A percentile compares a stretch with the other conserved stretches of the same genome.
Evolutionary conservation across 1,140 invertebrate genomes (phyloP).

Genomic region (Habropoda laboriosa): DNA sequence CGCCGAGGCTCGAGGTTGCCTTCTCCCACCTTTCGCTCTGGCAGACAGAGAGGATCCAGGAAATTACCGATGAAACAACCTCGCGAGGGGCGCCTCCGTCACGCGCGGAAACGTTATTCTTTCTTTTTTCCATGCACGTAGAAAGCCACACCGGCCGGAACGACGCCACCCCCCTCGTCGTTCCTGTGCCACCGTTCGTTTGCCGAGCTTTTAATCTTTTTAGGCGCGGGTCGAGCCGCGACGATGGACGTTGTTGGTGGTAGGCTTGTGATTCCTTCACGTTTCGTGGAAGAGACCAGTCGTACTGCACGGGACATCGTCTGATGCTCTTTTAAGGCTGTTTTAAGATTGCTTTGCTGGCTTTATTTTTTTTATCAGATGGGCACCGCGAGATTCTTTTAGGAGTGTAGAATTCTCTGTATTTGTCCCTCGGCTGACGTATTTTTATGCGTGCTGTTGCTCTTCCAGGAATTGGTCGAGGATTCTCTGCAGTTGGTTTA

Average conservation of each 20-base stretch:
- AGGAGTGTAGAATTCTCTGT: too few relatives aligned
- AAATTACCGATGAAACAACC: constrained; percentile 54
- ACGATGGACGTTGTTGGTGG: background rate
- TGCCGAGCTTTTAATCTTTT: background rate
- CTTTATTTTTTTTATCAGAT: too few relatives aligned
- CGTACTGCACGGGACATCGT: background rate
- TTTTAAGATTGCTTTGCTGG: background rate
- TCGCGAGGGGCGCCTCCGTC: background rate
- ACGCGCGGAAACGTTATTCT: constrained; percentile 21
- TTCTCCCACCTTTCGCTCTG: constrained; percentile 42
- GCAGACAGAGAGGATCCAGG: constrained; percentile 44
- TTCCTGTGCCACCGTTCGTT: background rate
- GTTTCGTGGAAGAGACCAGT: background rate
- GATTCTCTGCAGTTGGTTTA: too few relatives aligned
- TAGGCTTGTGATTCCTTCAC: background rate
- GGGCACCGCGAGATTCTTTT: too few relatives aligned
- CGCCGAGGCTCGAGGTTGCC: constrained; percentile 50
- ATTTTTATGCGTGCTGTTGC: too few relatives aligned
- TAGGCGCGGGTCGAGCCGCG: too few relatives aligned
- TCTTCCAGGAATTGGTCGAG: too few relatives aligned
- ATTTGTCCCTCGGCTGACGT: too few relatives aligned
- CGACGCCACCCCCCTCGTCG: too few relatives aligned
- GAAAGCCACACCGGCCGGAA: background rate
- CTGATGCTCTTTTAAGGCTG: background rate
- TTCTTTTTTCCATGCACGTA: background rate